Evolutionary conservation across 2,797 vertebrate genomes (phyloP), one percentile per base, ranked within the genome.

Genomic region (Acanthopagrus latus): DNA sequence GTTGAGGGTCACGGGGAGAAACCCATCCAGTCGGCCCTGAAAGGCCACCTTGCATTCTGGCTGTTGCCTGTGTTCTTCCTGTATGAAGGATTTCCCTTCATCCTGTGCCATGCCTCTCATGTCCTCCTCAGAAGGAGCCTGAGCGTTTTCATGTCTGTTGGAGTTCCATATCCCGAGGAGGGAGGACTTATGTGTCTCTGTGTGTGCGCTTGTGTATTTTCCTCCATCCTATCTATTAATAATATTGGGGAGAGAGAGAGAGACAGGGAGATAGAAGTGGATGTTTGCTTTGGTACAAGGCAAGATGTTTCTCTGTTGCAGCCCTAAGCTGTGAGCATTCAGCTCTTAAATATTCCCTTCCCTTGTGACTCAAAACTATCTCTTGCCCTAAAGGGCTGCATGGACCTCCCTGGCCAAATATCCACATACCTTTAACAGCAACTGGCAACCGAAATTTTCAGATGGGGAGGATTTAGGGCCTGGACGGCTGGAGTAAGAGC

Each of bases 51-150:
- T 80, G 78, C 85, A 63, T 89, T 90, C 81, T 68, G 84, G 86
- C 81, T 76, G 80, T 50, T 90, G 88, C 86, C 76, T 93, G 79
- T 93, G 88, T 94, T 92, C 91, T 92, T 84, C 77, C 86, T 91
- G 89, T 87, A 84, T 93, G 85, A 90, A 93, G 91, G 91, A 91
- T 93, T 94, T 93, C 86, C 94, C 94, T 95, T 95, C 84, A 95
- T 95, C 95, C 91, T 80, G 75, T 95, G 95, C 95, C 94, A 94
- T 92, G 86, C 91, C 90, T 96, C 94, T 95, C 87, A 95, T 94
- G 94, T 94, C 89, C 77, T 91, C 89, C 93, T 93, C 93, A 89
- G 82, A 93, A 94, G 93, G 89, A 92, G 90, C 87, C 77, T 23
- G 82, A 86, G 88, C 84, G 89, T 90, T 92, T 94, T 94, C 86